Base-by-base conservation (phyloP, 2,888 invertebrate genomes). In the Dioctria linearis region DNA sequence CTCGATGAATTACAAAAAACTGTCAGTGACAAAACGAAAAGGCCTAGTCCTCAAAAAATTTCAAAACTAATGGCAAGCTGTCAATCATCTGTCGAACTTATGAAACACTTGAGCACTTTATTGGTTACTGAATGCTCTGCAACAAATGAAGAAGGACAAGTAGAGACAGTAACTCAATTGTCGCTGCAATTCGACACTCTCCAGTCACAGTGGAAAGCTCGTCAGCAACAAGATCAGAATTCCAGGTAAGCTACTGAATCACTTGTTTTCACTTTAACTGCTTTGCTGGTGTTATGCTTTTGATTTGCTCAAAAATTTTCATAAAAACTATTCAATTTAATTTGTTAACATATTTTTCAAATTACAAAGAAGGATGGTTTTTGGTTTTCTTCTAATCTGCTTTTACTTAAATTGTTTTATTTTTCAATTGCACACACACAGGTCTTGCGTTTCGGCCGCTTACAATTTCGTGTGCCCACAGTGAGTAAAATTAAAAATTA, bases 11-110 rank as follows among this genome's bases (percentile, higher is more conserved):
- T 96, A 39, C 92, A 94, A 86, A 90, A 88, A n/a, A 90, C 92
- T 0, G 91, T 95, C 3, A 85, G 83, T 65, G 90, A 91, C 80
- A 91, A 92, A 81, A 91, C 91, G 3, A 91, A 92, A 61, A 92
- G 92, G 11, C 90, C 91, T 4, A 91, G 93, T 8, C 93, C 93
- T 0, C 94, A 93, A 84, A 93, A 92, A 83, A 93, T 95, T 78
- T 93, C 94, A 76, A 95, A 94, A 88, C 90, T 94, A 76, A 92
- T 95, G 65, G 93, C 94, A 69, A 93, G 93, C 84, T 95, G 95
- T 83, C 94, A 94, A 85, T 95, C 95, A 5, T 94, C 94, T 5
- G 90, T 96, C 65, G 97, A 97, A 88, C 88, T 96, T 78, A 93
- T 96, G 40, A 93, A 93, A 86, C 96, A 96, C 90, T 90, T 97